phyloP scores from a whole-genome alignment of 2,113 vertebrate species.

The Verasper variegatus region DNA sequence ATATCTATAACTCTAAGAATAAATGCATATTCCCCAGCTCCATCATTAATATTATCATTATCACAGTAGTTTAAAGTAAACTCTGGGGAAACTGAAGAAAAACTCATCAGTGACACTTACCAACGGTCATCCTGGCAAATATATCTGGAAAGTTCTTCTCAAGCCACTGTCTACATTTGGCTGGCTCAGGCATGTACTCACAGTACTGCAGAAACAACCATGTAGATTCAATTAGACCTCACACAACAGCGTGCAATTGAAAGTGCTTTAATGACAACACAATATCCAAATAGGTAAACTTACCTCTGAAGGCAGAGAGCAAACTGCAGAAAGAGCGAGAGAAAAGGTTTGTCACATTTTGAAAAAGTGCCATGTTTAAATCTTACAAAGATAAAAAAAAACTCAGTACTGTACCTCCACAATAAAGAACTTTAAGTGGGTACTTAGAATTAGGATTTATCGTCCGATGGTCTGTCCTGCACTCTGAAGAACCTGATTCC shows the following conservation, averaged over 20 bases:
- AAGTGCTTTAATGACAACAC: background rate
- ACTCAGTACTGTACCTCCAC: constrained; percentile 86
- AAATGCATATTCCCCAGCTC: too few species aligned
- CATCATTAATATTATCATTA: too few species aligned
- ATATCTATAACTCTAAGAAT: too few species aligned
- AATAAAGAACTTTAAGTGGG: constrained; percentile 95
- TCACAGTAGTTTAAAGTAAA: background rate
- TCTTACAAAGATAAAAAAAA: background rate
- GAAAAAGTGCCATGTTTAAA: background rate
- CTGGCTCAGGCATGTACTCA: constrained; percentile 98
- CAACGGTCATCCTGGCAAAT: constrained; percentile 95
- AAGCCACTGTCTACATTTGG: constrained; percentile 98
- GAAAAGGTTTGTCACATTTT: background rate
- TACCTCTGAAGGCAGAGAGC: constrained; percentile 86
- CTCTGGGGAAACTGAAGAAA: background rate
- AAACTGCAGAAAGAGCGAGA: constrained; percentile 73
- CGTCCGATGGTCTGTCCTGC: constrained; percentile 74
- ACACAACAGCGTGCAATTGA: background rate
- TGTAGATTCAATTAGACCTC: background rate
- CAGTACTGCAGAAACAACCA: constrained; percentile 87
- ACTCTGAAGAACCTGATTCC: constrained; percentile 83
- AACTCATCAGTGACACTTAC: constrained; percentile 79
- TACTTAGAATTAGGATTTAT: constrained; percentile 81
- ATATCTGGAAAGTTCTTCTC: constrained; percentile 99
- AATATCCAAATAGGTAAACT: constrained; percentile 8